Evolutionary conservation across 2,113 vertebrate species (phyloP), one percentile per base, ranked within the genome.

Genomic region (Ophthalmotilapia sp.): DNA sequence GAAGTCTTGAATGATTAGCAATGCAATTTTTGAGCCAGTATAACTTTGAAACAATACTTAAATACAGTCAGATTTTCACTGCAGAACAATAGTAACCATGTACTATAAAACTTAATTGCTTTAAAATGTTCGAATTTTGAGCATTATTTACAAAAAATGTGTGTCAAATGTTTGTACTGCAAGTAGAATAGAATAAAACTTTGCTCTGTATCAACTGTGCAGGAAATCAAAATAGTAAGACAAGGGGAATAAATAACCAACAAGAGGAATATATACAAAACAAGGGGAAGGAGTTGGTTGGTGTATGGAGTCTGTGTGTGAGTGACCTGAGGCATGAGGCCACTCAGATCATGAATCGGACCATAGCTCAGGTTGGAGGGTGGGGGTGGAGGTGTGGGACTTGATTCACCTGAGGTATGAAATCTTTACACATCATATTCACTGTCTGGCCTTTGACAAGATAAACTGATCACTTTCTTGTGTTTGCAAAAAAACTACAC

Each of bases 261-360:
- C 29, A 60, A 60, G 56, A 3, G 56, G 29, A 60, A 60, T 19
- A 60, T 33, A 31, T 60, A 65, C 31, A 38, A 65, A 65, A 65
- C 31, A 36, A 65, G 17, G 31, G 0, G 60, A 65, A 65, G 3
- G 60, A 65, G 10, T 7, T 65, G 31, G 60, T 36, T 65, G 60
- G 31, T 65, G 31, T 65, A 36, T 65, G 60, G 17, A 65, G 60
- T 65, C 60, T 7, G 6, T 19, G 17, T 62, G 58, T n/a, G 60
- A 65, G 60, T 65, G 60, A n/a, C 60, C 60, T 38, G 31, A 1
- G 6, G 17, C 3, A 65, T 36, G 60, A 65, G 31, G 60, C 17
- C 60, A 65, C 31, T 12, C 60, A 65, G 60, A 65, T 65, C 17
- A 38, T 65, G 60, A 65, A 62, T 62, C 58, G 7, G 31, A 62